Evolutionary conservation across 1,140 invertebrate genomes (phyloP), one percentile per base, ranked within the genome.

Genomic region (Goniozus legneri): DNA sequence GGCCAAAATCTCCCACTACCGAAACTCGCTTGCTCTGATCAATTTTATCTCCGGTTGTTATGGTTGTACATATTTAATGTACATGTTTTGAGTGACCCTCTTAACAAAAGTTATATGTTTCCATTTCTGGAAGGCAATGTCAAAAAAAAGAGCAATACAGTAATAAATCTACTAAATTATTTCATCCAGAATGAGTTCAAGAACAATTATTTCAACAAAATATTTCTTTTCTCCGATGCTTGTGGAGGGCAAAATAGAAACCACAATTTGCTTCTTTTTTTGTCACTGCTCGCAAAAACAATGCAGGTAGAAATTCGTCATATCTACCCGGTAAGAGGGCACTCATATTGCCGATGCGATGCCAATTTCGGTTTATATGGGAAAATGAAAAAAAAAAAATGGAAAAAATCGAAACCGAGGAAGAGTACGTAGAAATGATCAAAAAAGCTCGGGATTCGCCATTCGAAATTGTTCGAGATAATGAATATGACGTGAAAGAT

Each of bases 321-420:
- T 44, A 22, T 57, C 6, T 54, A 44, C 22, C 51, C 50, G 15
- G 54, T 57, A 3, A 39, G 53, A 47, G 52, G 53, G 15, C 55
- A 61, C 30, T 56, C 55, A 6, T 58, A 61, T 39, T 61, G 52
- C 16, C 14, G 33, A 37, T 58, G 55, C 21, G 50, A 61, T 40
- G 21, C 12, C 21, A 61, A 61, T 52, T 55, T 61, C 31, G 55
- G 50, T 27, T 14, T 52, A 3, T 60, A 60, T 27, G 45, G 51
- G 14, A 33, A 24, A 27, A 54, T 47, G 47, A 50, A 50, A 21
- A 60, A 60, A 14, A 54, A 50, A n/a, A n/a, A 34, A 20, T 16
- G 3, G 50, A 59, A 42, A 35, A 6, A 24, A 53, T 59, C 16
- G 52, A 59, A 43, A 54, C 42, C 13, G 22, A 24, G 18, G 34